Percentiles rank a stretch among this genome's conserved stretches.
Conservation (phyloP, 2,113 vertebrate genomes). For the Nycticryphes semicollaris region DNA sequence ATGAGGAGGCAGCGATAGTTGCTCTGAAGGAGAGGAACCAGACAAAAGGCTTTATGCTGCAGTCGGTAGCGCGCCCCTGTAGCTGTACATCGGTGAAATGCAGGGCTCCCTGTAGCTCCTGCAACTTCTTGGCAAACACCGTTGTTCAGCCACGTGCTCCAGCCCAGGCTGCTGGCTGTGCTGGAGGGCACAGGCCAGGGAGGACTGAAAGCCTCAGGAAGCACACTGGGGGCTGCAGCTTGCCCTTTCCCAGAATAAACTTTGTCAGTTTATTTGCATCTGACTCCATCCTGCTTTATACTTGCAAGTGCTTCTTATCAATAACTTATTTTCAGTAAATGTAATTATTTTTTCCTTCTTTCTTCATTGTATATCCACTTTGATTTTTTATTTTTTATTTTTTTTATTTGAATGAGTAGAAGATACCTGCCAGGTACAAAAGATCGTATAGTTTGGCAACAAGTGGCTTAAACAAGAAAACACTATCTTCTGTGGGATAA, state of each 20-base stretch:
- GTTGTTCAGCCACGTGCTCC: neutral
- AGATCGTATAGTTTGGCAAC: neutral
- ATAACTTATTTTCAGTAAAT: neutral
- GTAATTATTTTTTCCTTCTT: neutral
- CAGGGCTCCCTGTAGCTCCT: neutral
- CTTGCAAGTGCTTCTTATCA: neutral
- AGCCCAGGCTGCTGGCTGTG: neutral
- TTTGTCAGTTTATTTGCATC: neutral
- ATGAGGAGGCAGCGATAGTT: slow-evolving; percentile 33
- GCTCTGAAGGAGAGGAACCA: neutral
- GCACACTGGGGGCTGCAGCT: neutral
- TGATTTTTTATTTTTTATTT: too few relatives aligned
- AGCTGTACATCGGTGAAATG: neutral
- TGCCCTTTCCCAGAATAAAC: neutral
- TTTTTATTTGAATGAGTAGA: neutral
- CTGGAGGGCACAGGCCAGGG: neutral
- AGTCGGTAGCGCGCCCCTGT: neutral
- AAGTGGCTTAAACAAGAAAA: neutral
- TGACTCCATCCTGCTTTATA: neutral
- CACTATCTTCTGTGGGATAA: neutral
- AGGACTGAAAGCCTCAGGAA: neutral
- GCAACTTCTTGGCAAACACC: neutral
- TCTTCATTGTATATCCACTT: rapidly evolving
- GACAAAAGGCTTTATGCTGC: neutral
- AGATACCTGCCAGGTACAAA: neutral